Conservation (phyloP, 2,888 invertebrate species). For the Spatulosminthurus flaviceps region DNA sequence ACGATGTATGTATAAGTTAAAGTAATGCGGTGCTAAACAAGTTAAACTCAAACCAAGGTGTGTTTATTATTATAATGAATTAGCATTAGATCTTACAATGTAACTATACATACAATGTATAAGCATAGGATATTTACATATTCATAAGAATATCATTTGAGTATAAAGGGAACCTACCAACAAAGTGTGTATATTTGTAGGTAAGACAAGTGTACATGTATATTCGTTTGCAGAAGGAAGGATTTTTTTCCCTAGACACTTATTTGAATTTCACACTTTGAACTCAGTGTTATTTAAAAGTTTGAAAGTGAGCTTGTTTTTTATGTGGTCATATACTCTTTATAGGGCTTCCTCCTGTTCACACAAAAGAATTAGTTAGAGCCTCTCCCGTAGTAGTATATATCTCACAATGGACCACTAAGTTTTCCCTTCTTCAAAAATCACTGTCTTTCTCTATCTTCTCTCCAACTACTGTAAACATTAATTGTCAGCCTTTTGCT, state of each 20-base stretch:
- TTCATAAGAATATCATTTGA: background rate
- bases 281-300: conserved; percentile 28
- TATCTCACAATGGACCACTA: no score
- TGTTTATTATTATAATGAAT: conserved; percentile 41
- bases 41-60: conserved; percentile 31
- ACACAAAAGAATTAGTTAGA: conserved; percentile 30
- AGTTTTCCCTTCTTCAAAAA: background rate
- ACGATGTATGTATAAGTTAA: conserved; percentile 27
- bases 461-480: background rate
- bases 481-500: conserved; percentile 23
- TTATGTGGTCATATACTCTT: conserved; percentile 24
- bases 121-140: background rate
- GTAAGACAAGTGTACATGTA: background rate
- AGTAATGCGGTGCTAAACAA: conserved; percentile 39
- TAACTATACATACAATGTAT: background rate
- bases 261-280: conserved; percentile 42
- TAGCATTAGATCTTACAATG: background rate
- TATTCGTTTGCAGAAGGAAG: background rate
- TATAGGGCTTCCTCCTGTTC: conserved; percentile 29
- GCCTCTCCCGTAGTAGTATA: background rate
- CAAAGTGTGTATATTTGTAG: background rate
- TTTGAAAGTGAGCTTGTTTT: conserved; percentile 43
- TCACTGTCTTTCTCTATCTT: background rate
- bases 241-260: background rate
- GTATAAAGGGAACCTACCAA: no score